Evolutionary conservation across 2,113 vertebrate species (phyloP), one percentile per base, ranked within the genome.

Genomic region (Heterotilapia buettikoferi): DNA sequence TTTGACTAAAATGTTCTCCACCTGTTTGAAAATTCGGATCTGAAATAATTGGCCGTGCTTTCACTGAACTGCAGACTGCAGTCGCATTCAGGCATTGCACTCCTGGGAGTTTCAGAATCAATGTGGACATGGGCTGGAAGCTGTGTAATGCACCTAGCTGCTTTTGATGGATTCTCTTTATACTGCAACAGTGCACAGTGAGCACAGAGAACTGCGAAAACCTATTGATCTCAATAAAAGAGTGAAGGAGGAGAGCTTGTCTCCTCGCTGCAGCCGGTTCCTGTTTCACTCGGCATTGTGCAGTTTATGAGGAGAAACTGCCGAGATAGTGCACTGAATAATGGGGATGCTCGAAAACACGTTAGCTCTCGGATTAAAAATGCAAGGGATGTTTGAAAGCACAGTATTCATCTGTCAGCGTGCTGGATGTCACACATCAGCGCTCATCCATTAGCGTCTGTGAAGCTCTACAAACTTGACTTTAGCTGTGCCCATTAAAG

Each of bases 141-240:
- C 81, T 82, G 84, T 85, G 85, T 82, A 84, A 50, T 82, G 68
- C 88, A 93, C 91, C 82, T 85, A 84, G 88, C 88, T 93, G 88
- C 40, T 54, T 93, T 76, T 95, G 91, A 92, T 93, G 38, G 71
- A 92, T 94, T 86, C 80, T 86, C 66, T 89, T 52, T 66, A 54
- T 56, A 29, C 92, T 89, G 90, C 90, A 89, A 83, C 38, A 86
- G 71, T 89, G 82, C 85, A 87, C 88, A 87, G 81, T 86, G 90
- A 90, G 82, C 80, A 88, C 85, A 53, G 87, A 91, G 85, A 83
- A 83, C 81, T 71, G 86, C 71, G 84, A 61, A 90, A 92, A 88
- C 78, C 85, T 79, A 94, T 92, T 91, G 93, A 93, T 92, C 92
- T 93, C 91, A 91, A 87, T 92, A 91, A 89, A 86, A 78, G 80